phyloP scores from a whole-genome alignment of 2,113 vertebrate species.

The Himantopus leucocephalus region DNA sequence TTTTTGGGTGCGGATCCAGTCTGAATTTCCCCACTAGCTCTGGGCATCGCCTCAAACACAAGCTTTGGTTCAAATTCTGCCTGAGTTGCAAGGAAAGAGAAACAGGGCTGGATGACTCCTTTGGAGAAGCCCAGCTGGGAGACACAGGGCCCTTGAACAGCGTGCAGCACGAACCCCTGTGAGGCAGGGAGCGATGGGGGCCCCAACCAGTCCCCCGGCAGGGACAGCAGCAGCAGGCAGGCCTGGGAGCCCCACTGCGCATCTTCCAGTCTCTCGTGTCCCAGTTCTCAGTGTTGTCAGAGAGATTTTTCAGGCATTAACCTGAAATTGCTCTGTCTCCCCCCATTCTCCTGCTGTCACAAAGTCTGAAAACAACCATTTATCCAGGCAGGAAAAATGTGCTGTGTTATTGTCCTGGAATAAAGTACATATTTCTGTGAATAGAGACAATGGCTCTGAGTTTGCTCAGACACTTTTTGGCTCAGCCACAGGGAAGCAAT shows the following conservation, averaged over 20 bases:
- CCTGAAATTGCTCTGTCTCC: neutral
- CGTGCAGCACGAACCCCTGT: accelerated
- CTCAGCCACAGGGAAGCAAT: neutral
- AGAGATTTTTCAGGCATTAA: neutral
- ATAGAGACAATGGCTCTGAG: neutral
- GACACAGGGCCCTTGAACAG: neutral
- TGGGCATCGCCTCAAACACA: accelerated
- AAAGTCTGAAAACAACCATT: neutral
- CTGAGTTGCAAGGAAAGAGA: neutral
- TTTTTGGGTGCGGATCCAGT: neutral
- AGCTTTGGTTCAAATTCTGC: neutral
- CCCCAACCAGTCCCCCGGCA: neutral
- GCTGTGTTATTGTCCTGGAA: neutral
- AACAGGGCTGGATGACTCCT: neutral
- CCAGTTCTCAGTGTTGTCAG: neutral
- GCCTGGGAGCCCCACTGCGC: neutral
- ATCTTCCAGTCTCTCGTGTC: neutral
- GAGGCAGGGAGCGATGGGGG: neutral
- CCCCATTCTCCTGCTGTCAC: neutral
- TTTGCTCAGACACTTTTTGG: neutral
- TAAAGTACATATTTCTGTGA: neutral
- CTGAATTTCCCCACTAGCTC: neutral
- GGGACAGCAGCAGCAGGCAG: neutral
- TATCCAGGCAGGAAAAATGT: neutral
- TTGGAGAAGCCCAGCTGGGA: neutral